A percentile compares a stretch with the other conserved stretches of the same genome.
Evolutionary conservation across 2,797 vertebrate genomes (phyloP).

Genomic region (Ateles fusciceps): DNA sequence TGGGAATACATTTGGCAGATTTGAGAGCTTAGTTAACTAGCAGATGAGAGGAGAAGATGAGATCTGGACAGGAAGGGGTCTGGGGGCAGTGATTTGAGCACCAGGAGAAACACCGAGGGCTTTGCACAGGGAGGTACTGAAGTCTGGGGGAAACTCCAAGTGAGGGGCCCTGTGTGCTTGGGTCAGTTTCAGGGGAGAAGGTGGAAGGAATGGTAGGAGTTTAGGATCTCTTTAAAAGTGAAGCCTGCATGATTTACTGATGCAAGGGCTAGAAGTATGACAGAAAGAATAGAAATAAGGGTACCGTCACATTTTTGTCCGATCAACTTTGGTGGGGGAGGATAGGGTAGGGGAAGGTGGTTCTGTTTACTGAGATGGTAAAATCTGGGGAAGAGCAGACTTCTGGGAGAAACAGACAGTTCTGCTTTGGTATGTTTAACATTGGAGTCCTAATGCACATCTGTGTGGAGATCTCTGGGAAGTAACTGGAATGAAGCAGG

Average conservation of each 20-base stretch:
- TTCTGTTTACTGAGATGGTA: neutral
- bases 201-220: too few species aligned
- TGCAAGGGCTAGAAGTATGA: neutral
- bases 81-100: neutral
- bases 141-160: neutral
- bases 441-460: neutral
- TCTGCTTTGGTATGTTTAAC: neutral
- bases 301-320: neutral
- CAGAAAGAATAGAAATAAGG: neutral
- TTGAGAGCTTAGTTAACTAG: neutral
- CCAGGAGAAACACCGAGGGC: neutral
- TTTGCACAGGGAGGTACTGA: neutral
- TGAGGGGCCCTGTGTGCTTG: too few species aligned
- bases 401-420: neutral
- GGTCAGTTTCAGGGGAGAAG: neutral
- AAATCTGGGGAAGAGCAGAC: neutral
- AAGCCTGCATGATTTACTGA: neutral
- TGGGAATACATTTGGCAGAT: neutral
- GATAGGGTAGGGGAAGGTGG: neutral
- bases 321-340: neutral
- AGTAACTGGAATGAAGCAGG: neutral
- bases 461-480: neutral
- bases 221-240: neutral
- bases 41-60: neutral
- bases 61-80: too few species aligned